Conservation (phyloP, 2,113 vertebrate species). For the Atlantisia rogersi region DNA sequence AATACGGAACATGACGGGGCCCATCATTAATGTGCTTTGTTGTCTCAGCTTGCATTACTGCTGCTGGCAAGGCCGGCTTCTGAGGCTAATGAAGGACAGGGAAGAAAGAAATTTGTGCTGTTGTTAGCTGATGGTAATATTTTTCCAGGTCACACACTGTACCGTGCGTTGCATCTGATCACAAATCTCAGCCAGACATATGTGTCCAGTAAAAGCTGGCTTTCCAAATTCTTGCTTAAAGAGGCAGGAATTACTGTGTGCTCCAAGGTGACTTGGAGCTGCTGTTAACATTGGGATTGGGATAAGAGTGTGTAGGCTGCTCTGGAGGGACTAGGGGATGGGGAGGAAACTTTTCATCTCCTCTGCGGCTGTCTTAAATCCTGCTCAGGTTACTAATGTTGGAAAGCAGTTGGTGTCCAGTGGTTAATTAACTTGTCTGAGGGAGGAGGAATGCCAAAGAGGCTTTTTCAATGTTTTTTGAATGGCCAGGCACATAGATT, state of each 20-base stretch:
- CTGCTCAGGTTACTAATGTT: not conserved
- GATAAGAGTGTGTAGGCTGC: not conserved
- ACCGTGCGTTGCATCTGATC: not conserved
- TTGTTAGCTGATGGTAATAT: constrained; percentile 37
- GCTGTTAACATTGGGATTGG: not conserved
- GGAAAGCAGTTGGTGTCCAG: not conserved
- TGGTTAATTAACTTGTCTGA: not conserved
- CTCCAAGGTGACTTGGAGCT: not conserved
- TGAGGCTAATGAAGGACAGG: constrained; percentile 56
- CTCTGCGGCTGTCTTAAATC: not conserved
- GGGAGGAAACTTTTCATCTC: not conserved
- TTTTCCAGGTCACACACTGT: constrained; percentile 17
- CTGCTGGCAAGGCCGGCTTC: constrained; percentile 57
- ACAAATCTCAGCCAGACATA: constrained; percentile 31
- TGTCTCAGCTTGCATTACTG: constrained; percentile 43
- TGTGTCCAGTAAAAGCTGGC: not conserved
- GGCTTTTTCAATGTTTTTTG: not conserved
- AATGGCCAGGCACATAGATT: not conserved
- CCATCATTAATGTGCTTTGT: constrained; percentile 59
- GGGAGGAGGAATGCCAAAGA: not conserved
- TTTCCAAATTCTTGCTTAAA: constrained; percentile 37
- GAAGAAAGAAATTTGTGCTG: constrained; percentile 45
- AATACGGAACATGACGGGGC: constrained; percentile 27
- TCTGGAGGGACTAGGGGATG: not conserved
- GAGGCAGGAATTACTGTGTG: not conserved